Evolutionary conservation across 2,113 vertebrate species (phyloP).

Genomic region (Peromyscus leucopus): DNA sequence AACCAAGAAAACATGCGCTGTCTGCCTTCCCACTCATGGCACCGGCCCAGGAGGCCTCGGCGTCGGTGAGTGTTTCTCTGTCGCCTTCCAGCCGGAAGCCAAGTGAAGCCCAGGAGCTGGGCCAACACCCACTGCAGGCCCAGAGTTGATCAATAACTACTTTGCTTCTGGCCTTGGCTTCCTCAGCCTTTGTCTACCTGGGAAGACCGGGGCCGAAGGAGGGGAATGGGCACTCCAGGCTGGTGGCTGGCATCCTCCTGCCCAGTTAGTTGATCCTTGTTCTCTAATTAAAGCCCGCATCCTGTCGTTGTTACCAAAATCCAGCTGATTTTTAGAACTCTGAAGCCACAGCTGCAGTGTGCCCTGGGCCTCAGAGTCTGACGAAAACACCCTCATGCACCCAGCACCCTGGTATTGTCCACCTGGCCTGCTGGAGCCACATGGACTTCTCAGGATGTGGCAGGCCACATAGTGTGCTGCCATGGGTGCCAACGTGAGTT

Average conservation of each 20-base stretch:
- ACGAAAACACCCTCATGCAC: background rate
- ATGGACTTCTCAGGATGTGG: fast-evolving
- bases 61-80: background rate
- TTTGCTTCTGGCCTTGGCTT: background rate
- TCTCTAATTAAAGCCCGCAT: background rate
- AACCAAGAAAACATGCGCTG: background rate
- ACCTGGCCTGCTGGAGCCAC: fast-evolving
- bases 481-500: fast-evolving
- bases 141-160: constrained; percentile 32
- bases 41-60: background rate
- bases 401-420: background rate
- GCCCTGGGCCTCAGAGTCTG: background rate
- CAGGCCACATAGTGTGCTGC: fast-evolving
- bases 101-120: background rate
- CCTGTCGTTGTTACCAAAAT: background rate
- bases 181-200: constrained; percentile 72
- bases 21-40: constrained; percentile 67
- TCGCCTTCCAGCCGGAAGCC: background rate
- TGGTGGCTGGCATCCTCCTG: background rate
- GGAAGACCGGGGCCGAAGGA: constrained; percentile 52
- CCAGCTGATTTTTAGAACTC: background rate
- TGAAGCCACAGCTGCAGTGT: background rate
- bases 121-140: constrained; percentile 45
- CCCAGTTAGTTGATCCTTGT: background rate
- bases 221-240: background rate